A percentile compares a stretch with the other conserved stretches of the same genome.
phyloP scores from a whole-genome alignment of 2,113 vertebrate genomes.

The Acrocephalus arundinaceus region DNA sequence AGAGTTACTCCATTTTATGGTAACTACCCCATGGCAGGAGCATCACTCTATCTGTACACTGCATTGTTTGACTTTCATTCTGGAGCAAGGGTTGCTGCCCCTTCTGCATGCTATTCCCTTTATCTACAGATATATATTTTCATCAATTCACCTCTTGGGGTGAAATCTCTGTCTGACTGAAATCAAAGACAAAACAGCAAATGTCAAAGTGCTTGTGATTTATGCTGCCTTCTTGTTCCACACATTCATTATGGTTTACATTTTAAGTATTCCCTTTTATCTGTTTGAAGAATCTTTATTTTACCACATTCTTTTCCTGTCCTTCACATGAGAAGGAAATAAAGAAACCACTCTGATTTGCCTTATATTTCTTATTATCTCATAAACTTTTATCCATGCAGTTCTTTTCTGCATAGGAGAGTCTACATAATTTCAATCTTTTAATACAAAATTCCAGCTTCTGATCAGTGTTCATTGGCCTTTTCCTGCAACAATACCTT shows the following conservation, averaged over 20 bases:
- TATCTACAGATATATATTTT: background rate
- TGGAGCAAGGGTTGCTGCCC: background rate
- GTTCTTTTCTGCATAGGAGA: background rate
- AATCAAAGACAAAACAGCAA: background rate
- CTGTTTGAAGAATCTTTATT: background rate
- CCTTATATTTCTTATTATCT: background rate
- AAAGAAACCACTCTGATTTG: background rate
- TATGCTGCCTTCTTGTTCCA: background rate
- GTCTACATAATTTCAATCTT: background rate
- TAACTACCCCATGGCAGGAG: background rate
- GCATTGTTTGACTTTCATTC: background rate
- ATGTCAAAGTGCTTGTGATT: background rate
- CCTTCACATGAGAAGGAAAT: background rate
- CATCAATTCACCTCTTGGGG: background rate
- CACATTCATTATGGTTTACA: background rate
- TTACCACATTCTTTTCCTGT: background rate
- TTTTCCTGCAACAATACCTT: background rate
- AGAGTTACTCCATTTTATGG: background rate
- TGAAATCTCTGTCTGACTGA: background rate
- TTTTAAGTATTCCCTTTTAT: constrained; percentile 11
- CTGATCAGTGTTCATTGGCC: background rate
- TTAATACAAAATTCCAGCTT: background rate
- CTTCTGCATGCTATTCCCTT: background rate
- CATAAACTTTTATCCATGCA: background rate
- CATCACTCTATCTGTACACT: background rate